phyloP scores from a whole-genome alignment of 2,797 vertebrate genomes.

The Psittacula derbiana region DNA sequence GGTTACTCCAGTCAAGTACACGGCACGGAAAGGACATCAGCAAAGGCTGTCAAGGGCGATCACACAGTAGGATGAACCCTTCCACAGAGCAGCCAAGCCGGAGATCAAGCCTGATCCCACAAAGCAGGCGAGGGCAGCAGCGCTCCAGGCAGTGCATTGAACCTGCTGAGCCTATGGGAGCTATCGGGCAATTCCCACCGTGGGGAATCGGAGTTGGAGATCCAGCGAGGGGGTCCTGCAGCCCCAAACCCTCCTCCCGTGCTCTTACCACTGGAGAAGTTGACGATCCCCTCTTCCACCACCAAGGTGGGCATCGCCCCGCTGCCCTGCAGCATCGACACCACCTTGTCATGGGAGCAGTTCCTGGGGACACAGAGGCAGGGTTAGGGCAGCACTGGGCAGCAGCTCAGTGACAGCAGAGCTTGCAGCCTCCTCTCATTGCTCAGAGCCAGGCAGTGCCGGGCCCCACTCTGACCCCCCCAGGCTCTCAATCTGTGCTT shows the following conservation, averaged over 20 bases:
- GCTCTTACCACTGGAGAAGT: constrained; percentile 79
- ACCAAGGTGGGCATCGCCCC: constrained; percentile 95
- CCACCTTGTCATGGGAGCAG: constrained; percentile 98
- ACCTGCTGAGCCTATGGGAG: not conserved
- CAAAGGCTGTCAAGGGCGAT: not conserved
- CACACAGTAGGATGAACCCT: not conserved
- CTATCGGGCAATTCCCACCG: not conserved
- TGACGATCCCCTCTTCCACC: constrained; percentile 90
- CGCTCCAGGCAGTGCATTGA: rapidly evolving
- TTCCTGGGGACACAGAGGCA: constrained; percentile 77
- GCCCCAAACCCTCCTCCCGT: rapidly evolving
- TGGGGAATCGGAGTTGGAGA: not conserved
- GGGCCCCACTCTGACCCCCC: rapidly evolving
- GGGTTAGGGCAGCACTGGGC: not conserved
- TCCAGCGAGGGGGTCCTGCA: rapidly evolving
- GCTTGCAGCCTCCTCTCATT: not conserved
- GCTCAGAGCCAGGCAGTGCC: not conserved
- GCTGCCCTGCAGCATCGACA: constrained; percentile 98
- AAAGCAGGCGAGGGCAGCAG: not conserved
- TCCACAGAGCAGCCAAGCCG: not conserved
- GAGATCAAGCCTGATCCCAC: not conserved
- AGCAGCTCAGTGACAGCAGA: not conserved
- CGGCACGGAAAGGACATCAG: not conserved
- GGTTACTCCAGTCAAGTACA: not conserved
- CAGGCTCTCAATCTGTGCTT: not conserved